Evolutionary conservation across 2,888 invertebrate species (phyloP), one percentile per base, ranked within the genome.

Genomic region (Folsomia candida): DNA sequence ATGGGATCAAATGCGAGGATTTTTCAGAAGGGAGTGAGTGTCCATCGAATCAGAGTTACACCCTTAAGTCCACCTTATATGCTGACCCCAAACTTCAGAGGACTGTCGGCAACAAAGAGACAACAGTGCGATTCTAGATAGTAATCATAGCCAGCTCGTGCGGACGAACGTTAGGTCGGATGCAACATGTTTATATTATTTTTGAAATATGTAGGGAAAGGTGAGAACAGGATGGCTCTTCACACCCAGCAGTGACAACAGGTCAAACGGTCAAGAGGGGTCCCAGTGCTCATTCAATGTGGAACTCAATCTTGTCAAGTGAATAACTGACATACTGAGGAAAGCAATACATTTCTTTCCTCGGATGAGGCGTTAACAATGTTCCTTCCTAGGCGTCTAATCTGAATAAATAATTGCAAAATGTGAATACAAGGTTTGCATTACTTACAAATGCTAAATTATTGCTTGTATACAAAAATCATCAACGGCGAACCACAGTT

Each of bases 151-250:
- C 47, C n/a, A n/a, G n/a, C n/a, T n/a, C n/a, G n/a, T n/a, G 57
- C n/a, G 57, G 57, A 6, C 24, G 6, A n/a, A 4, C 57, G 25
- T 11, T 59, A 6, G n/a, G 25, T 59, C 25, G 3, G 22, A 59
- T 25, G 6, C 26, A 59, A 20, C 2, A 9, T 59, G 59, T 25
- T 20, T n/a, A 18, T 26, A 26, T 59, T 47, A 9, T 47, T 9
- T 9, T 47, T 57, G 4, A n/a, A n/a, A 57, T 20, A 57, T 57
- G 57, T 57, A 59, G 59, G 59, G 59, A 59, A 26, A 59, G 27
- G 59, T 59, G 2, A 20, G n/a, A 6, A 59, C 59, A 3, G 9
- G 25, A 6, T 59, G 59, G 59, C 24, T 59, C 4, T 26, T 59
- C 9, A 59, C 59, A 20, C 59, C 59, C 3, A 59, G 27, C 6